Conservation (phyloP, 2,888 invertebrate genomes). For the Netelia virgata region DNA sequence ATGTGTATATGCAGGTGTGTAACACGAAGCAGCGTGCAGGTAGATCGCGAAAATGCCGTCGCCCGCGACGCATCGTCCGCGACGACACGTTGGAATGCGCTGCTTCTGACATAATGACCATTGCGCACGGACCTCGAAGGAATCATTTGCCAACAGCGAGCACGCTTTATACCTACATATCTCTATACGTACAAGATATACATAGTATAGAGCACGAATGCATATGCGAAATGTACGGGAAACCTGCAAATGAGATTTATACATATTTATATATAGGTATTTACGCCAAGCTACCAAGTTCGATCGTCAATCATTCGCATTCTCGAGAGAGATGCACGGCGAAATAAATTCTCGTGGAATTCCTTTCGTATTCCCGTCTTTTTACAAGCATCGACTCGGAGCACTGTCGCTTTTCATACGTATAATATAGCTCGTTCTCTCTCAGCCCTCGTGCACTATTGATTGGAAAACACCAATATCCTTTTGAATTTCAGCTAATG, state of each 20-base stretch:
- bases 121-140: conserved; percentile 60
- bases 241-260: conserved; percentile 34
- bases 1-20: conserved; percentile 19
- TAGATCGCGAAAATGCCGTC: conserved; percentile 47
- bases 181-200: not conserved
- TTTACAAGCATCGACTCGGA: conserved; percentile 23
- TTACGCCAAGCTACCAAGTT: not conserved
- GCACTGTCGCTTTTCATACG: not conserved
- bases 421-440: not conserved
- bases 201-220: not conserved
- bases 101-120: conserved; percentile 71
- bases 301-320: conserved; percentile 63
- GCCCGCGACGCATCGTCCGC: conserved; percentile 40
- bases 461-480: not conserved
- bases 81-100: conserved; percentile 70
- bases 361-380: conserved; percentile 33
- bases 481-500: too few species aligned
- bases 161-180: conserved; percentile 21
- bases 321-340: conserved; percentile 47
- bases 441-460: not conserved
- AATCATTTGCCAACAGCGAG: conserved; percentile 67
- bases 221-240: conserved; percentile 20
- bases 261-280: conserved; percentile 17
- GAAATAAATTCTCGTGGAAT: conserved; percentile 57
- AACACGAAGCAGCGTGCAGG: not conserved